A percentile compares a stretch with the other conserved stretches of the same genome.
Evolutionary conservation across 2,888 invertebrate genomes (phyloP).

Genomic region (Perizoma affinitatum): DNA sequence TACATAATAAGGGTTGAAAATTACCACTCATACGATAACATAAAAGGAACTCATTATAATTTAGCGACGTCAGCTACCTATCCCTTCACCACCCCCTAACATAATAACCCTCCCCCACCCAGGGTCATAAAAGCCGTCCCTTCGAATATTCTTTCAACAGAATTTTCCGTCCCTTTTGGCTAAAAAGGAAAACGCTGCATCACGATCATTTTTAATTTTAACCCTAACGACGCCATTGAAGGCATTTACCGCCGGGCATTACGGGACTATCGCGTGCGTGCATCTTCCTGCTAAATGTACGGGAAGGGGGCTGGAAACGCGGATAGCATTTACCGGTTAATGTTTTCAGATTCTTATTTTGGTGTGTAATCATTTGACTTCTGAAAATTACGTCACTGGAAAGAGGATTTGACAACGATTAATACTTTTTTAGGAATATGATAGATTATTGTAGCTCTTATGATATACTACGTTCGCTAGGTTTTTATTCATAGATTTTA

Average conservation of each 20-base stretch:
- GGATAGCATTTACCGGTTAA: slow-evolving; percentile 22
- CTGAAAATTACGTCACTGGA: too few species aligned
- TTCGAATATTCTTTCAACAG: slow-evolving; percentile 79
- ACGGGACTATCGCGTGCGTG: slow-evolving; percentile 68
- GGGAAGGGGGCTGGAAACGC: slow-evolving; percentile 50
- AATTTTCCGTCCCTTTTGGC: slow-evolving; percentile 66
- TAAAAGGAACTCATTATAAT: slow-evolving; percentile 76
- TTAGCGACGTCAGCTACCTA: slow-evolving; percentile 65
- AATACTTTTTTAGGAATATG: too few species aligned
- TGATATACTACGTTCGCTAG: too few species aligned
- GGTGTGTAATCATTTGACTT: slow-evolving; percentile 10
- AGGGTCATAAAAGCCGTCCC: slow-evolving; percentile 69
- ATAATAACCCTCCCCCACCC: slow-evolving; percentile 73
- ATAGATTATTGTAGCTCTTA: too few species aligned
- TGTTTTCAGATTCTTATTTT: slow-evolving; percentile 22
- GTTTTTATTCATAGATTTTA: too few species aligned
- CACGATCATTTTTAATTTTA: slow-evolving; percentile 82
- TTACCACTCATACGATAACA: slow-evolving; percentile 49
- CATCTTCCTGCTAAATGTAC: slow-evolving; percentile 72
- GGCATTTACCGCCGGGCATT: slow-evolving; percentile 74
- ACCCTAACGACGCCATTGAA: slow-evolving; percentile 79
- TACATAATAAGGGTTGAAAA: slow-evolving; percentile 27
- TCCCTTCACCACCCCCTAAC: slow-evolving; percentile 63
- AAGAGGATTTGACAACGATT: too few species aligned
- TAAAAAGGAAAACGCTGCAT: slow-evolving; percentile 81